Conservation (phyloP, 2,113 vertebrate genomes). For the Xenus cinereus region DNA sequence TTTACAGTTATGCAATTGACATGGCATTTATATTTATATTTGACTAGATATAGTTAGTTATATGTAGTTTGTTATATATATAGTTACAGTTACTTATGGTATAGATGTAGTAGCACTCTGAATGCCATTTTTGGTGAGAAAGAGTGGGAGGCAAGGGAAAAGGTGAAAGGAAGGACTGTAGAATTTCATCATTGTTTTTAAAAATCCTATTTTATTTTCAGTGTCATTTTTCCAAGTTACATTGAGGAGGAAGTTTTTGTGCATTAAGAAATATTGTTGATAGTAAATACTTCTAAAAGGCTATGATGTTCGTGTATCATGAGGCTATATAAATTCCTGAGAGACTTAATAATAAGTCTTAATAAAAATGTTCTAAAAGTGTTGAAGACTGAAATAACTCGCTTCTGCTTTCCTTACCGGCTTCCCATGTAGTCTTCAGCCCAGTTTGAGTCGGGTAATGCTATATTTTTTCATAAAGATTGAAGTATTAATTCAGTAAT, state of each 20-base stretch:
- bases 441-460: neutral
- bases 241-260: neutral
- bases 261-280: neutral
- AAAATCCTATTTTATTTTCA: neutral
- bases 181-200: neutral
- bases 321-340: neutral
- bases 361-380: neutral
- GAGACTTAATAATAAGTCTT: neutral
- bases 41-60: neutral
- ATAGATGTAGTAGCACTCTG: neutral
- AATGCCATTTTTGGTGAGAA: neutral
- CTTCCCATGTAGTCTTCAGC: neutral
- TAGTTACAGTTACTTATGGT: neutral
- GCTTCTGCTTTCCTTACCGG: neutral
- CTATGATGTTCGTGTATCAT: neutral
- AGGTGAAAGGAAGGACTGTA: neutral
- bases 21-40: neutral
- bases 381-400: neutral
- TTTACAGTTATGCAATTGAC: neutral
- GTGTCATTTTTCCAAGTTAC: neutral
- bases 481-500: neutral
- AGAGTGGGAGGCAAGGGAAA: neutral
- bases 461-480: neutral
- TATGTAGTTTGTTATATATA: no score
- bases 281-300: neutral